Evolutionary conservation across 2,113 vertebrate species (phyloP), one percentile per base, ranked within the genome.

Genomic region (Aptenodytes patagonicus): DNA sequence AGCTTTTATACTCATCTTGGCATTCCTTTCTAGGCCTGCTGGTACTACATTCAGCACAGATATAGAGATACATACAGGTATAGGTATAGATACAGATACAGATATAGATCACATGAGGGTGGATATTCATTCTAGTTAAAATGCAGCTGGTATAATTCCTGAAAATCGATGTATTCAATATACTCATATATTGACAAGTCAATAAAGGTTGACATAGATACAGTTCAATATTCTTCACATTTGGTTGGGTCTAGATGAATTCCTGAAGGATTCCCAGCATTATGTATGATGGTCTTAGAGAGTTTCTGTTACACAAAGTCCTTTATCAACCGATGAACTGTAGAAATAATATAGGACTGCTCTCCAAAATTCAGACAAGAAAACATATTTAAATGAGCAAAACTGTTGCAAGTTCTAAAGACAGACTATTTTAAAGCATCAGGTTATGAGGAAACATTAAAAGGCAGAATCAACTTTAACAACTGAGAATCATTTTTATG

Each of bases 401-500:
- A 80, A 19, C 40, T 66, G 54, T 54, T 89, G 17, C 49, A 73
- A 40, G 66, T 80, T 94, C 54, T 49, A 89, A 72, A 91, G 69
- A 55, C 24, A 76, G 82, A 58, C 38, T 70, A 46, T 87, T 95
- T 92, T 89, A 95, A 94, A 92, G 46, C 84, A 91, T 46, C 16
- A 58, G 58, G 65, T 95, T 96, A 95, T 79, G 70, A 91, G 83
- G 31, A 94, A 79, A 71, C 81, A 92, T 89, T 97, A 93, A 91
- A 89, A 73, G 24, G 55, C 52, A 84, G 32, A 95, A 96, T 91
- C 77, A 87, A 42, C 66, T 95, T 95, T 95, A 95, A 95, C 81
- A 92, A 95, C 73, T 52, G 61, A 81, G 85, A 94, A 95, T 87
- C 47, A 47, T 79, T 95, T 97, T 96, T 90, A 92, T n/a, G 38